Conservation (phyloP, 2,113 vertebrate species). For the Gavialis gangeticus region DNA sequence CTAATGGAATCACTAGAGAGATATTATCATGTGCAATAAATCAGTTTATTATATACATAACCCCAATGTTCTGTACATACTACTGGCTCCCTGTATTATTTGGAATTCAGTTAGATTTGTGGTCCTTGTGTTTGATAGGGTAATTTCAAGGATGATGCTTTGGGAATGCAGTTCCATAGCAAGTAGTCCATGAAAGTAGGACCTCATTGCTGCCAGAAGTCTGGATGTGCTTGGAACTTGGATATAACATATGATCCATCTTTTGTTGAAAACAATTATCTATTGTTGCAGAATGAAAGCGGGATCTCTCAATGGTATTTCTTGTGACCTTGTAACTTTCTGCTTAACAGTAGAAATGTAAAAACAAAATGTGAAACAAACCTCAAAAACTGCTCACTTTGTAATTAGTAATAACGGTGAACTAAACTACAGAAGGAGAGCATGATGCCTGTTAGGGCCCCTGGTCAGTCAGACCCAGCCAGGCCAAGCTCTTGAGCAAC, state of each 20-base stretch:
- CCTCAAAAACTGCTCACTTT: not conserved
- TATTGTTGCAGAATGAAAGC: not conserved
- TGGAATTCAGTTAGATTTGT: not conserved
- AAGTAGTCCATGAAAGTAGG: not conserved
- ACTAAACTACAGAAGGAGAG: not conserved
- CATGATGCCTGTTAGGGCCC: not conserved
- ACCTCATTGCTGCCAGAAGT: not conserved
- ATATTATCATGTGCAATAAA: not conserved
- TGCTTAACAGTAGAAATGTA: not conserved
- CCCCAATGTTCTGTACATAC: not conserved
- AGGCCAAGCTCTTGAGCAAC: no score
- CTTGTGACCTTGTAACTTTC: not conserved
- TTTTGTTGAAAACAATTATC: not conserved
- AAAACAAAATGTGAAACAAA: not conserved
- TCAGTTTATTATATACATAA: not conserved
- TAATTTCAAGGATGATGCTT: not conserved
- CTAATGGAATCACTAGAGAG: not conserved
- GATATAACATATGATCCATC: not conserved
- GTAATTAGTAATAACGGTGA: not conserved
- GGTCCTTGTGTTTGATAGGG: not conserved
- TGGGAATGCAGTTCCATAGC: not conserved
- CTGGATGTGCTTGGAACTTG: not conserved
- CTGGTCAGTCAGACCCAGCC: no score
- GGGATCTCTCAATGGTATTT: not conserved
- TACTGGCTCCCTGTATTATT: not conserved